Base-by-base conservation (phyloP, 2,888 invertebrate species). In the Lepidochitona cinerea region DNA sequence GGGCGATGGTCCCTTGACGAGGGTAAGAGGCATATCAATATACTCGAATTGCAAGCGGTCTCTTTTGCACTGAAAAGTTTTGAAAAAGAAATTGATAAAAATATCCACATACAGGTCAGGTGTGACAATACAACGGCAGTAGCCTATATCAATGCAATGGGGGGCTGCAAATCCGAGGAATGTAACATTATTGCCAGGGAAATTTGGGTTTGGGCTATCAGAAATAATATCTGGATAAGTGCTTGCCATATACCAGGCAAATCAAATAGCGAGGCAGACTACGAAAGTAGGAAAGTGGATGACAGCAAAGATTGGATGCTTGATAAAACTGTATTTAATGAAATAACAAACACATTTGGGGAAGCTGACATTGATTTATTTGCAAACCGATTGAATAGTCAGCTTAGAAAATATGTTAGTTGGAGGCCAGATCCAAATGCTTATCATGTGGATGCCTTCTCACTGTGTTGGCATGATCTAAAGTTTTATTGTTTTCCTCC, bases 401-500 rank as follows among this genome's bases (percentile, higher is more conserved):
- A n/a, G n/a, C n/a, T n/a, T n/a, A n/a, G n/a, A 23, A 52, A n/a
- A 35, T 75, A 72, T 64, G 52, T 33, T 26, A 23, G 68, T 14
- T 75, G 69, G 72, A 59, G 54, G 64, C 68, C 72, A 41, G 72
- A 75, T 68, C 68, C 72, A 37, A n/a, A 18, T 32, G 68, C 65
- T 4, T 14, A 18, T 49, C 71, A 23, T 35, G n/a, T 33, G 32
- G 54, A 79, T 75, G 75, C 78, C 37, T 79, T 81, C 75, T 69
- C 75, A 4, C 14, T 79, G 1, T 67, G 41, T 4, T 79, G 78
- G 79, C n/a, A n/a, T n/a, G n/a, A n/a, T n/a, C n/a, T n/a, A n/a
- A n/a, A n/a, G n/a, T n/a, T n/a, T n/a, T n/a, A n/a, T n/a, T n/a
- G n/a, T n/a, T n/a, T n/a, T n/a, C n/a, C n/a, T n/a, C n/a, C n/a